Conservation (phyloP, 2,113 vertebrate genomes). For the Halichoerus grypus region DNA sequence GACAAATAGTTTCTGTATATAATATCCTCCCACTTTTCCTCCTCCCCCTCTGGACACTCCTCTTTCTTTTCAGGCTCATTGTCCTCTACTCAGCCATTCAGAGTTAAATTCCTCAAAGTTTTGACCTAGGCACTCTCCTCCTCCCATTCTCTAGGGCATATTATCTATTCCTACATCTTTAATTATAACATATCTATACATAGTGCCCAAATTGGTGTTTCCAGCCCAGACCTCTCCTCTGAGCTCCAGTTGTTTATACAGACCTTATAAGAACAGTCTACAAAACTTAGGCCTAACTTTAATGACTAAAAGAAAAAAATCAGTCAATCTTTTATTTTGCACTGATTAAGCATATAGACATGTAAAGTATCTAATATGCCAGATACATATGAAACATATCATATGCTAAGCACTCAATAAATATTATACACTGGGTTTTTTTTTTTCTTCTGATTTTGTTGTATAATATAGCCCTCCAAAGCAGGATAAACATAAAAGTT, state of each 20-base stretch:
- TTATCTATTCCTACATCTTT: neutral
- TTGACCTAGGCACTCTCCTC: neutral
- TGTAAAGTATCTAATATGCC: neutral
- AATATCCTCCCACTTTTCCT: neutral
- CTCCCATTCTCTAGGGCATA: neutral
- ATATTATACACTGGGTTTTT: neutral
- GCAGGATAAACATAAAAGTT: neutral
- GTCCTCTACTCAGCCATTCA: neutral
- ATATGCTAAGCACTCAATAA: neutral
- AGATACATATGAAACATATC: neutral
- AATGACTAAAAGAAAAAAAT: neutral
- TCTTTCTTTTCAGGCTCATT: neutral
- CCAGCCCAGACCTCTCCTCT: neutral
- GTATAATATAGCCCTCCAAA: neutral
- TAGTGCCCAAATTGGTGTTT: neutral
- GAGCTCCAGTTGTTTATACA: neutral
- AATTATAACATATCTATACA: neutral
- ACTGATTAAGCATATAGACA: neutral
- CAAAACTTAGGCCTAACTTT: neutral
- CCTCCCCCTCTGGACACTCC: neutral
- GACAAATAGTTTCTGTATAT: neutral
- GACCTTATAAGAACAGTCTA: neutral
- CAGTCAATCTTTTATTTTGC: slow-evolving; percentile 2
- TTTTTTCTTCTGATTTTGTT: neutral
- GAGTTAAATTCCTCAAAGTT: neutral